phyloP scores from a whole-genome alignment of 2,113 vertebrate genomes.

The Bombycilla garrulus region DNA sequence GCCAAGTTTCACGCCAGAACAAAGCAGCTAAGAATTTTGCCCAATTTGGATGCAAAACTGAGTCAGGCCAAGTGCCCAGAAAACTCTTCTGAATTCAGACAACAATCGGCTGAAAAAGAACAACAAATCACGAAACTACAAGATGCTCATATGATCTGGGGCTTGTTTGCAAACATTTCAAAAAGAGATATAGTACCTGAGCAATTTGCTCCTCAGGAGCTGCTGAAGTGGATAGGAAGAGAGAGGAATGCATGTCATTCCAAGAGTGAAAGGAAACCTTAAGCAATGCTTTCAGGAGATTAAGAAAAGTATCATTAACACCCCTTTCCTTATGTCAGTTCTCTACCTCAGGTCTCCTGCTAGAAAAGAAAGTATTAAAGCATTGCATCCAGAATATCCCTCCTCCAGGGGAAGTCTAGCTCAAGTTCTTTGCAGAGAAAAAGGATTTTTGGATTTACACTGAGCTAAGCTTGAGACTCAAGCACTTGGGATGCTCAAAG shows the following conservation, averaged over 20 bases:
- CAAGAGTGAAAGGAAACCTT: not conserved
- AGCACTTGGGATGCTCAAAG: conserved; percentile 4
- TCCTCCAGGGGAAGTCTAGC: not conserved
- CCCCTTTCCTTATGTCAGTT: not conserved
- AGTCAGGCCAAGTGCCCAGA: conserved; percentile 45
- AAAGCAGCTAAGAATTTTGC: conserved; percentile 32
- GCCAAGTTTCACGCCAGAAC: conserved; percentile 48
- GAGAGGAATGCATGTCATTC: not conserved
- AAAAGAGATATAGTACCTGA: not conserved
- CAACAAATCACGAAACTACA: not conserved
- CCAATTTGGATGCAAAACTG: conserved; percentile 34
- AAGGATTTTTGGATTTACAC: conserved; percentile 36
- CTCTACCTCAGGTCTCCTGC: not conserved
- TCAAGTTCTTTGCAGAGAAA: not conserved
- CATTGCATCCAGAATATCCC: not conserved
- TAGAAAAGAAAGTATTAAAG: conserved; percentile 2
- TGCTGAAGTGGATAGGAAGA: not conserved
- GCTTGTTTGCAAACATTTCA: not conserved
- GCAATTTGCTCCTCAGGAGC: not conserved
- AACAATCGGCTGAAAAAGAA: not conserved
- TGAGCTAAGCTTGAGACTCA: conserved; percentile 1
- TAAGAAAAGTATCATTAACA: conserved; percentile 6
- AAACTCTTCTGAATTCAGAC: conserved; percentile 32
- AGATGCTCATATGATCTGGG: not conserved
- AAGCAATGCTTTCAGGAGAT: not conserved